Conservation (phyloP, 1,140 invertebrate species). For the Pararge aegeria region DNA sequence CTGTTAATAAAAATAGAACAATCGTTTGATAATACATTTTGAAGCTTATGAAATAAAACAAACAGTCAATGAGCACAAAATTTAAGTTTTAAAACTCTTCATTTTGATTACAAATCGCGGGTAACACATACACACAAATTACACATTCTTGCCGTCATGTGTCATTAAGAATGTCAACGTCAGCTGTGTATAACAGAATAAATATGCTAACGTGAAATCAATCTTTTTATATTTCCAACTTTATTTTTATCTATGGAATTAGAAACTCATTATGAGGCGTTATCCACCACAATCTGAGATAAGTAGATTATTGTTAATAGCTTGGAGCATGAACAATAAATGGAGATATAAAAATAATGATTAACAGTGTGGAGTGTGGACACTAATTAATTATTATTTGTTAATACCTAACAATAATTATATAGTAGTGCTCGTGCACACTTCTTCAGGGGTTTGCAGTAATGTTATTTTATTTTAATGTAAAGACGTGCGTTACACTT, state of each 20-base stretch:
- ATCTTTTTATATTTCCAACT: no score
- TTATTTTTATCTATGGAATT: slow-evolving; percentile 4
- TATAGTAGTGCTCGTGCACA: no score
- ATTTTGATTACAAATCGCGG: slow-evolving; percentile 28
- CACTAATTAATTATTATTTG: no score
- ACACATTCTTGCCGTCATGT: neutral
- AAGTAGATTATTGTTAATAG: no score
- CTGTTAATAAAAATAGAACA: slow-evolving; percentile 36
- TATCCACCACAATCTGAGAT: neutral
- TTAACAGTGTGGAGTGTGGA: no score
- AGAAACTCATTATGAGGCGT: slow-evolving; percentile 12
- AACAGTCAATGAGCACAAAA: neutral
- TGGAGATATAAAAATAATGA: no score
- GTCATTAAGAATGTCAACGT: slow-evolving; percentile 3
- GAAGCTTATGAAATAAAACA: slow-evolving; percentile 5
- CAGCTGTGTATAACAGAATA: neutral
- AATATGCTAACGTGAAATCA: neutral
- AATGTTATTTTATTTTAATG: no score
- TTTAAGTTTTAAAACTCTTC: slow-evolving; percentile 41
- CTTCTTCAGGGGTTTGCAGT: no score
- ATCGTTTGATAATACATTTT: slow-evolving; percentile 46
- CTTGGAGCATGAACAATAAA: neutral
- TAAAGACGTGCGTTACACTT: no score
- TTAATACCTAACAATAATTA: no score
- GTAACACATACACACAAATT: slow-evolving; percentile 1